These are phyloP conservation scores for Bubalus kerabau DNA, from an alignment of 2,113 vertebrate genomes.

Conservation along the genomic window DNA sequence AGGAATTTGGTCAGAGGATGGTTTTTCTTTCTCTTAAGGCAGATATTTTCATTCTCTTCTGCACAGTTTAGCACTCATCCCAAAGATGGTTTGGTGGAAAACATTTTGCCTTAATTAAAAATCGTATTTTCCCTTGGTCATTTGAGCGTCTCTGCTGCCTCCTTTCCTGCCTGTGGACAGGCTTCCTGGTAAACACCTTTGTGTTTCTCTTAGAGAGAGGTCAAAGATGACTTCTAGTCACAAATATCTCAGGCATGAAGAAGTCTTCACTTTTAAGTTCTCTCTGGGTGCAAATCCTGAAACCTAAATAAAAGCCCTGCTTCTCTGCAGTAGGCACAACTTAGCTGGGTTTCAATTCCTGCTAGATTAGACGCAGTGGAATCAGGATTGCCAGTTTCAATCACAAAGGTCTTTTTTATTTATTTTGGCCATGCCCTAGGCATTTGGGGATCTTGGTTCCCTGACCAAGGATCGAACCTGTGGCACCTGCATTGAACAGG, in stretches of 20 bases:
- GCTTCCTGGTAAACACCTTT: background rate
- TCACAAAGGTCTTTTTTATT: background rate
- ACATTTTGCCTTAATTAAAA: background rate
- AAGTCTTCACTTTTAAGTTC: background rate
- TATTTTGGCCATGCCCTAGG: background rate
- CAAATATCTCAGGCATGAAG: background rate
- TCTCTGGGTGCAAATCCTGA: background rate
- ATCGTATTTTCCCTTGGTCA: background rate
- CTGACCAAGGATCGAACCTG: background rate
- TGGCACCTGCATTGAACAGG: background rate
- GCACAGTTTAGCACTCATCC: background rate
- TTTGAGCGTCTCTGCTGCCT: background rate
- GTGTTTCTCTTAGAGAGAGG: background rate
- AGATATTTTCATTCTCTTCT: background rate
- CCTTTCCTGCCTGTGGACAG: background rate
- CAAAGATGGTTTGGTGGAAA: background rate
- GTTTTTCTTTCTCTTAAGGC: background rate
- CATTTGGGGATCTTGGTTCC: background rate
- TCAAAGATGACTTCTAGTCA: background rate
- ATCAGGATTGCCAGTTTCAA: background rate
- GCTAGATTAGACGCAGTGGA: background rate
- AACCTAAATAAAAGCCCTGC: background rate
- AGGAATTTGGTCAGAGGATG: background rate
- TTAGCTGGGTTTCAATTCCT: background rate
- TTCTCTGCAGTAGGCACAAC: background rate